Percentiles rank a stretch among this genome's conserved stretches.
Evolutionary conservation across 1,140 invertebrate genomes (phyloP).

Genomic region (Ostrea edulis): DNA sequence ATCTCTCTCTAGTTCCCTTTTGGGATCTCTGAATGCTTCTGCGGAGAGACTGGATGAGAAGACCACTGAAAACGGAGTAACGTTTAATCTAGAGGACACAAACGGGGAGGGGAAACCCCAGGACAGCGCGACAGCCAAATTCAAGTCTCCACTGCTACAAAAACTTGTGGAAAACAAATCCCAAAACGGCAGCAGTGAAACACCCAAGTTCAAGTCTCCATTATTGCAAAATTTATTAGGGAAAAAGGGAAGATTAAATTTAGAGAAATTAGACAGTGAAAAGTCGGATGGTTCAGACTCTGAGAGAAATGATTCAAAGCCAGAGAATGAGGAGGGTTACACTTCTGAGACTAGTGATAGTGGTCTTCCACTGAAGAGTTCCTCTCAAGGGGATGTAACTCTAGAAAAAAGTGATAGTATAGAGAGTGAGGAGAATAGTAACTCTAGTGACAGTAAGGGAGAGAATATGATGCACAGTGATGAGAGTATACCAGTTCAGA

Average conservation of each 20-base stretch:
- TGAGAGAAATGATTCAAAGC: slow-evolving; percentile 29
- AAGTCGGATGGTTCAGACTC: slow-evolving; percentile 52
- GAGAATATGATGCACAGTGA: slow-evolving; percentile 47
- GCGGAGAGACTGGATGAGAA: slow-evolving; percentile 21
- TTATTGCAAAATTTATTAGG: slow-evolving; percentile 71
- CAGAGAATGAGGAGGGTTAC: slow-evolving; percentile 34
- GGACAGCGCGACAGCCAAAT: slow-evolving; percentile 64
- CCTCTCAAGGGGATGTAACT: slow-evolving; percentile 45
- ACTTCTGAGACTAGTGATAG: not conserved
- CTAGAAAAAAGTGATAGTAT: slow-evolving; percentile 45
- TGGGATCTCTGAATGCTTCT: not conserved
- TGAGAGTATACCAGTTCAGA: slow-evolving; percentile 22
- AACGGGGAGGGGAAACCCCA: slow-evolving; percentile 33
- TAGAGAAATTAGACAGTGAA: slow-evolving; percentile 56
- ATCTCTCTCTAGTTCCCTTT: not conserved
- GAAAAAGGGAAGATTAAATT: slow-evolving; percentile 62
- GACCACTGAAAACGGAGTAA: slow-evolving; percentile 40
- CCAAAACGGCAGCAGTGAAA: slow-evolving; percentile 59
- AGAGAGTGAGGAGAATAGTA: slow-evolving; percentile 49
- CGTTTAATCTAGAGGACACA: slow-evolving; percentile 46
- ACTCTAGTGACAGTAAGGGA: slow-evolving; percentile 33
- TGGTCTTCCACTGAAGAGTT: slow-evolving; percentile 36
- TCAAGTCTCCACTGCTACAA: slow-evolving; percentile 74
- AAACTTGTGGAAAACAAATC: slow-evolving; percentile 61
- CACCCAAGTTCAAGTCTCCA: slow-evolving; percentile 73